Conservation (phyloP, 2,888 invertebrate species). For the Limenitis arthemis region DNA sequence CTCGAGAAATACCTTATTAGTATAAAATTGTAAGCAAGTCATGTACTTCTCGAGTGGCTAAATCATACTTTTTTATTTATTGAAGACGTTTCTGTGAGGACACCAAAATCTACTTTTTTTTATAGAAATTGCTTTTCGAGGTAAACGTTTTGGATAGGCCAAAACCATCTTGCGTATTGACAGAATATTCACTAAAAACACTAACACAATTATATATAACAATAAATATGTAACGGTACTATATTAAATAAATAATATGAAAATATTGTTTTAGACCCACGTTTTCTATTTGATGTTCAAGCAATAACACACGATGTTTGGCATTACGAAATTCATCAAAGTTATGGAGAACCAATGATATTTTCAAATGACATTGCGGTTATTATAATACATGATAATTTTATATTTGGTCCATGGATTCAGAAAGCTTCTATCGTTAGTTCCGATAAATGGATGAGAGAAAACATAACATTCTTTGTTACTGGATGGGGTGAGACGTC, state of each 20-base stretch:
- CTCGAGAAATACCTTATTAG: too few relatives aligned
- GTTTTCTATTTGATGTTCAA: conserved; percentile 26
- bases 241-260: background rate
- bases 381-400: conserved; percentile 29
- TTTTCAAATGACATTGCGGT: conserved; percentile 36
- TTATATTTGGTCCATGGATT: conserved; percentile 25
- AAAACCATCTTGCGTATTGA: too few relatives aligned
- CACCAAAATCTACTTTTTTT: too few relatives aligned
- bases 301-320: conserved; percentile 29
- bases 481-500: conserved; percentile 37
- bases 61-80: too few relatives aligned
- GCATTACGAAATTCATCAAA: conserved; percentile 30
- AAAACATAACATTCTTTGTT: conserved; percentile 32
- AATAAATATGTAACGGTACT: too few relatives aligned
- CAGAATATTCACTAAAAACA: too few relatives aligned
- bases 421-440: conserved; percentile 28
- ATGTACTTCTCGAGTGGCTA: too few relatives aligned
- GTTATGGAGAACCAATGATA: conserved; percentile 26
- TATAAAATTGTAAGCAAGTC: too few relatives aligned
- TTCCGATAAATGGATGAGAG: conserved; percentile 31
- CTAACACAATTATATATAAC: too few relatives aligned
- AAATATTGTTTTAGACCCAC: conserved; percentile 29
- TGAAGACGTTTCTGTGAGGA: too few relatives aligned
- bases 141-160: too few relatives aligned
- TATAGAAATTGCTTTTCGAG: too few relatives aligned